These are phyloP conservation scores for Lordiphosa fenestrarum DNA, from an alignment of 2,888 invertebrate genomes.

Conservation along the genomic window DNA sequence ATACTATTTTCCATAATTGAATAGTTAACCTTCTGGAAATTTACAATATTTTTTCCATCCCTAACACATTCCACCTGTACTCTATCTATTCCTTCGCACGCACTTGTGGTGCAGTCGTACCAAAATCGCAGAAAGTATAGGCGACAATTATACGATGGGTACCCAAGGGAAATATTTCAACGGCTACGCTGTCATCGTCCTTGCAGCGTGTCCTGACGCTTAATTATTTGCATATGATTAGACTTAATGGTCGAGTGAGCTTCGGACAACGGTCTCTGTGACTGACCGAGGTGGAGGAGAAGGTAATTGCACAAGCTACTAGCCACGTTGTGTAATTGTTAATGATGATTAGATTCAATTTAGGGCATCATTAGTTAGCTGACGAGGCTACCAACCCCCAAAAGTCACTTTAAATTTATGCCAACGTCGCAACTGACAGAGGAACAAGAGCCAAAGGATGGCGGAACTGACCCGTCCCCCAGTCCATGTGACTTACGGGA, in stretches of 20 bases:
- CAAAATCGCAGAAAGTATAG: constrained; percentile 56
- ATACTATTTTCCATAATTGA: too few relatives aligned
- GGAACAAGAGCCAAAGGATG: constrained; percentile 16
- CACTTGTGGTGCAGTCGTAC: constrained; percentile 20
- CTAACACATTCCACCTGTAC: constrained; percentile 12
- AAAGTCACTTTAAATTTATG: constrained; percentile 66
- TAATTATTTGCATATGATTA: constrained; percentile 79
- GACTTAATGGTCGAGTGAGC: constrained; percentile 66
- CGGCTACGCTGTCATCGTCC: constrained; percentile 34
- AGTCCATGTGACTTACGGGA: constrained; percentile 61
- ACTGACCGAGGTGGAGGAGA: constrained; percentile 12
- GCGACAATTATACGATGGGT: constrained; percentile 69
- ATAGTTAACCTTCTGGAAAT: too few relatives aligned
- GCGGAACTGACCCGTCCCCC: constrained; percentile 38
- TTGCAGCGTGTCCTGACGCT: constrained; percentile 43
- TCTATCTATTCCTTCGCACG: constrained; percentile 46
- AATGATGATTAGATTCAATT: constrained; percentile 81
- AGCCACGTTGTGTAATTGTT: constrained; percentile 77
- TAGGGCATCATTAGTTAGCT: constrained; percentile 80
- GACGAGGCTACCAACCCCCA: constrained; percentile 41
- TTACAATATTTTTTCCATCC: not conserved
- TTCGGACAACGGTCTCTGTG: constrained; percentile 7
- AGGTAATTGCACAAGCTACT: constrained; percentile 55
- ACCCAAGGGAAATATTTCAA: constrained; percentile 78
- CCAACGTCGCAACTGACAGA: constrained; percentile 57